A percentile compares a stretch with the other conserved stretches of the same genome.
Evolutionary conservation across 2,113 vertebrate genomes (phyloP).

Genomic region (Corythoichthys intestinalis): DNA sequence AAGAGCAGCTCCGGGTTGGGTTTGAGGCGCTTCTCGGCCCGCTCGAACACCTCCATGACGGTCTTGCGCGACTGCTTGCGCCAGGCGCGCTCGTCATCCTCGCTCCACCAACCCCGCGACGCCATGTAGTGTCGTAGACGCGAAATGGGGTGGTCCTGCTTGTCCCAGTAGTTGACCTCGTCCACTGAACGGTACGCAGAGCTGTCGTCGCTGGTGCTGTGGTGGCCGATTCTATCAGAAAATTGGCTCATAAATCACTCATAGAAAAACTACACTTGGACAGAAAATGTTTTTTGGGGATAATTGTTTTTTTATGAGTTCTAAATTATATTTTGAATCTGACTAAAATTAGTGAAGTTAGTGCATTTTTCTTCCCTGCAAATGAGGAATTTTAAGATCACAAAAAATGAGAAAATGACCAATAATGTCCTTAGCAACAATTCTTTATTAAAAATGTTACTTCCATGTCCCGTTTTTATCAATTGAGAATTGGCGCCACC

Average conservation of each 20-base stretch:
- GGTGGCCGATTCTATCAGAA: constrained; percentile 83
- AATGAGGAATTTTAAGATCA: too few species aligned
- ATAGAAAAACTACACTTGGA: not conserved
- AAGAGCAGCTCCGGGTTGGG: constrained; percentile 79
- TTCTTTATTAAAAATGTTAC: too few species aligned
- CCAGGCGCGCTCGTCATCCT: constrained; percentile 86
- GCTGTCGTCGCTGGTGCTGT: constrained; percentile 95
- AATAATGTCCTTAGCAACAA: too few species aligned
- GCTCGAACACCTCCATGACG: constrained; percentile 91
- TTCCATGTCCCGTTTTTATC: too few species aligned
- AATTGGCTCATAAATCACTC: too few species aligned
- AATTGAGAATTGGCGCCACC: too few species aligned
- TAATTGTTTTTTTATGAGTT: too few species aligned
- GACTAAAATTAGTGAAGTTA: too few species aligned
- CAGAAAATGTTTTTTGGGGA: not conserved
- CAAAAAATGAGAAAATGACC: too few species aligned
- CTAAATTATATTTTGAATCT: too few species aligned
- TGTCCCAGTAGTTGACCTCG: constrained; percentile 94
- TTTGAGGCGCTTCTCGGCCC: constrained; percentile 81
- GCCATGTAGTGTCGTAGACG: constrained; percentile 83
- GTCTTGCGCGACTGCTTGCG: constrained; percentile 84
- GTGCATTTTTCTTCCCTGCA: too few species aligned
- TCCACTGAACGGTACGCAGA: constrained; percentile 90
- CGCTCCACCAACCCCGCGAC: constrained; percentile 80
- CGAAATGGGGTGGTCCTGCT: constrained; percentile 93